These are phyloP conservation scores for Smittia sp. DNA, from an alignment of 2,888 invertebrate genomes.

Conservation along the genomic window DNA sequence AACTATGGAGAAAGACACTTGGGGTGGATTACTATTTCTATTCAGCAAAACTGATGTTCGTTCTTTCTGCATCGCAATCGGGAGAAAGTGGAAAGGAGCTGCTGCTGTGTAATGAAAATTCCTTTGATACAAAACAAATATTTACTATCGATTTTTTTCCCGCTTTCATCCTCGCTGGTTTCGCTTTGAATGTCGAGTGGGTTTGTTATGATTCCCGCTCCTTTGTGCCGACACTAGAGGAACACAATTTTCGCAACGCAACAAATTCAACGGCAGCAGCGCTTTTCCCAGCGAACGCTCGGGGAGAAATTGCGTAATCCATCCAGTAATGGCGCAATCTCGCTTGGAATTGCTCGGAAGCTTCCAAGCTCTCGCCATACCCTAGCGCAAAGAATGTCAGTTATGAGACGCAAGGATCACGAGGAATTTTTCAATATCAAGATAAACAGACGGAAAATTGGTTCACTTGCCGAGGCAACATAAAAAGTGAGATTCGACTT, in stretches of 20 bases:
- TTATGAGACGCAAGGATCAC: neutral
- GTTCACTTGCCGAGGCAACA: neutral
- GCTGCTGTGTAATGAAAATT: constrained; percentile 22
- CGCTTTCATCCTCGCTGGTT: constrained; percentile 3
- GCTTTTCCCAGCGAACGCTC: no score
- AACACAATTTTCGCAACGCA: neutral
- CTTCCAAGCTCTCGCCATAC: neutral
- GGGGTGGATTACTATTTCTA: neutral
- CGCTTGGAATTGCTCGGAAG: neutral
- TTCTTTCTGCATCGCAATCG: neutral
- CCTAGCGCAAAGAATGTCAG: neutral
- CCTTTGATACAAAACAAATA: constrained; percentile 32
- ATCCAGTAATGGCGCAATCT: no score
- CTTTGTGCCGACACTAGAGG: neutral
- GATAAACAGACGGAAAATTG: constrained; percentile 10
- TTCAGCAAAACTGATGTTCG: constrained; percentile 6
- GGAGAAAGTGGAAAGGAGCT: neutral
- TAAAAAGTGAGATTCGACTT: neutral
- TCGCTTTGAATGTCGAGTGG: constrained; percentile 2
- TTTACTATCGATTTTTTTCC: constrained; percentile 24
- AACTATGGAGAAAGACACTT: neutral
- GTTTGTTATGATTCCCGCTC: neutral
- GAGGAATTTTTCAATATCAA: constrained; percentile 24
- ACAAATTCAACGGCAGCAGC: neutral
- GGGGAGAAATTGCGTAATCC: no score